These are phyloP conservation scores for Sebastes kiyomatsui DNA, from an alignment of 2,797 vertebrate genomes.

Conservation along the genomic window DNA sequence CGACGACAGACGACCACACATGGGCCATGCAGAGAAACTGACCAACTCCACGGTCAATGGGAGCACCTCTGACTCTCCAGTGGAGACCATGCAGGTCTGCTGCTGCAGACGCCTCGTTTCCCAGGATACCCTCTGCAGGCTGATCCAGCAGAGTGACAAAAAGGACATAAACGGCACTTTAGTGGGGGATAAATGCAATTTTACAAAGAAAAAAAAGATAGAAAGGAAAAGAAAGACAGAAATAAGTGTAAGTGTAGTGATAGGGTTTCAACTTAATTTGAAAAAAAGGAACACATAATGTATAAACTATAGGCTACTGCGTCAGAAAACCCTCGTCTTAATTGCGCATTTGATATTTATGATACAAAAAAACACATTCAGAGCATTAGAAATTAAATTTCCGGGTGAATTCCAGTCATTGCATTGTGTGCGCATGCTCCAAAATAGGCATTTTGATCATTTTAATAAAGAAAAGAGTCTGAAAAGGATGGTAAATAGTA, in stretches of 20 bases:
- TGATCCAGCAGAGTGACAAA: background rate
- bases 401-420: fast-evolving
- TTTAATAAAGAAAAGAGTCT: background rate
- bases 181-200: constrained; percentile 5
- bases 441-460: background rate
- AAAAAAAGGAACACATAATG: background rate
- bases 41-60: constrained; percentile 81
- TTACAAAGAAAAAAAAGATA: background rate
- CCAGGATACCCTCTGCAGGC: no score
- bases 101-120: no score
- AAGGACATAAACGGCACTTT: constrained; percentile 42
- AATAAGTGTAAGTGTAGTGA: background rate
- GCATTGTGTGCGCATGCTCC: background rate
- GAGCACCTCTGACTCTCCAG: constrained; percentile 46
- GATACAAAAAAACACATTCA: background rate
- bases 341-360: background rate
- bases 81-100: background rate
- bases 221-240: background rate
- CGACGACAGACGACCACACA: constrained; percentile 68
- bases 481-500: background rate
- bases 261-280: background rate
- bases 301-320: background rate
- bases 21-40: constrained; percentile 35
- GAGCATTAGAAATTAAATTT: background rate
- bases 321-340: background rate